Evolutionary conservation across 2,888 invertebrate species (phyloP).

Genomic region (Polydrusus cervinus): DNA sequence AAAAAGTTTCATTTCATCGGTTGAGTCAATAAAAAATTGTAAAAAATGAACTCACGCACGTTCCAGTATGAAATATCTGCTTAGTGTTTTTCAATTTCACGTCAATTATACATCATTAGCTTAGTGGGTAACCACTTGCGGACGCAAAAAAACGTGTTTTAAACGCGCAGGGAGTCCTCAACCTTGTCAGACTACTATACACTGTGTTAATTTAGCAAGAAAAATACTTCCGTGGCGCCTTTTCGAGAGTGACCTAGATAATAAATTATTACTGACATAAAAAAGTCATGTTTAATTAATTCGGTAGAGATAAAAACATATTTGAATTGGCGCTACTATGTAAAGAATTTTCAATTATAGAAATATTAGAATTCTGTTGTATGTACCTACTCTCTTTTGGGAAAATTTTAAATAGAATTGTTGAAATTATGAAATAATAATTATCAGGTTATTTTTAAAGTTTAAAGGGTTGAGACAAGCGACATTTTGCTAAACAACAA

Average conservation of each 20-base stretch:
- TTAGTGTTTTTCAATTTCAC: constrained; percentile 33
- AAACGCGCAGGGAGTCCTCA: constrained; percentile 30
- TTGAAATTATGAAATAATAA: no score
- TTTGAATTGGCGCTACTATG: no score
- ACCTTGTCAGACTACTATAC: constrained; percentile 30
- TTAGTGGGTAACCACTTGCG: constrained; percentile 31
- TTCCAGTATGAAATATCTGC: constrained; percentile 19
- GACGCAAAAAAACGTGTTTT: constrained; percentile 29
- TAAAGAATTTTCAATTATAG: background rate
- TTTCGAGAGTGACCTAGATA: constrained; percentile 52
- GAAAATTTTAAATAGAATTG: no score
- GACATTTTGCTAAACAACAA: no score
- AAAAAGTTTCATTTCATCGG: no score
- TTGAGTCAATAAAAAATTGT: no score
- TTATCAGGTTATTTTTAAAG: no score
- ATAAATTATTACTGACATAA: constrained; percentile 13
- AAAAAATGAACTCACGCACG: background rate
- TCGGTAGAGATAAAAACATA: constrained; percentile 3
- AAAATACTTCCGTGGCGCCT: constrained; percentile 59
- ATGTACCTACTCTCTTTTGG: no score
- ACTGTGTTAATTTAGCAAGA: constrained; percentile 56
- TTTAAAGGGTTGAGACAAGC: no score
- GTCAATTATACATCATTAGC: constrained; percentile 30
- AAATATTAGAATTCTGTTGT: no score
- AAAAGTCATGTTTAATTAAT: constrained; percentile 13